Conservation (phyloP, 1,140 invertebrate genomes). For the Atta cephalotes region DNA sequence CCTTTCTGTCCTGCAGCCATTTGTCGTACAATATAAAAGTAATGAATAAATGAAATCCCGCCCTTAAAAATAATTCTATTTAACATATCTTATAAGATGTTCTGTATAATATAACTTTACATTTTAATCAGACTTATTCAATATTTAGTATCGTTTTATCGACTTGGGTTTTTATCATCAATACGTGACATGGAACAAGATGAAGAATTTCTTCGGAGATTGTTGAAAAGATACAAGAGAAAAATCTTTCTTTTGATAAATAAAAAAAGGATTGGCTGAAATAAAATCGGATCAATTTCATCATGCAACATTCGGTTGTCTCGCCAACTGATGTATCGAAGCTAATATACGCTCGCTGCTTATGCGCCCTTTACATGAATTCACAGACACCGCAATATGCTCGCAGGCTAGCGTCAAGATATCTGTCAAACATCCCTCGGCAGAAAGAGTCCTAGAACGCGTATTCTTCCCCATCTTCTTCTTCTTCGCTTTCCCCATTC, state of each 20-base stretch:
- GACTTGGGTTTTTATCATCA: neutral
- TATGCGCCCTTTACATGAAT: slow-evolving; percentile 61
- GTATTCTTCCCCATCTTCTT: slow-evolving; percentile 4
- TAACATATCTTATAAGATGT: neutral
- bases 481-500: neutral
- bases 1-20: no score
- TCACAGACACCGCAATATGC: slow-evolving; percentile 52
- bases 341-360: slow-evolving; percentile 66
- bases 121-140: neutral
- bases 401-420: slow-evolving; percentile 56
- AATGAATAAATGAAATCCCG: no score
- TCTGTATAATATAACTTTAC: neutral
- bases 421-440: slow-evolving; percentile 67
- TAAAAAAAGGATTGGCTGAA: neutral
- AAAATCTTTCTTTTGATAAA: neutral
- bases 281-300: slow-evolving; percentile 43
- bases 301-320: slow-evolving; percentile 19
- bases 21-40: no score
- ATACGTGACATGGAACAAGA: neutral
- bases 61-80: neutral
- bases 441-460: slow-evolving; percentile 68
- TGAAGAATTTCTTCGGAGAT: neutral
- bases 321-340: slow-evolving; percentile 25
- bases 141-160: neutral
- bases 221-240: neutral